Evolutionary conservation across 2,888 invertebrate species (phyloP).

Genomic region (Apotomis betuletana): DNA sequence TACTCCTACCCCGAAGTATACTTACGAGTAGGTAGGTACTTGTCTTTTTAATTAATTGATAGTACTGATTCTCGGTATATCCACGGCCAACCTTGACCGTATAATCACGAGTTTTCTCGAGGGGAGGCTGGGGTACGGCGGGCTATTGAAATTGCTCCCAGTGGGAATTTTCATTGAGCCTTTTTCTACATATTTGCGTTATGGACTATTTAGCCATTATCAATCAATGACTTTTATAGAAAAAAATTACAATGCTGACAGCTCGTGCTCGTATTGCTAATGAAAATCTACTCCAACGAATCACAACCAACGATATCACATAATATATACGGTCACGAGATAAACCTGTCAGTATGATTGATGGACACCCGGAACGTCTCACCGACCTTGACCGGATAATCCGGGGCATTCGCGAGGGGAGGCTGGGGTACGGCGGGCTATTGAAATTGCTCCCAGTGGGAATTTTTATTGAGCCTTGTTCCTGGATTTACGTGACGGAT

Average conservation of each 20-base stretch:
- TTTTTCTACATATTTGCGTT: too few relatives aligned
- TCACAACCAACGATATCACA: too few relatives aligned
- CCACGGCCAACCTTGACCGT: constrained; percentile 7
- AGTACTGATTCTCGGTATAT: background rate
- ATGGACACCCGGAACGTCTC: background rate
- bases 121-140: constrained; percentile 1
- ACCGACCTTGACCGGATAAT: constrained; percentile 19
- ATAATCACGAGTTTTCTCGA: constrained; percentile 1
- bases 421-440: background rate
- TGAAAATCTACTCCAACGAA: too few relatives aligned
- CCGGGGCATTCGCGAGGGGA: background rate
- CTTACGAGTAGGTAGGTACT: too few relatives aligned
- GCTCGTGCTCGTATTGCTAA: too few relatives aligned
- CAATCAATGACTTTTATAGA: too few relatives aligned
- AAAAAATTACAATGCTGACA: too few relatives aligned
- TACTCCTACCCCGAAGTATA: too few relatives aligned
- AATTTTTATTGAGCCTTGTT: constrained; percentile 25
- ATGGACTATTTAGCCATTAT: too few relatives aligned
- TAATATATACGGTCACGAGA: too few relatives aligned
- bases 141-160: background rate
- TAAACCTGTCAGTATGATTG: background rate
- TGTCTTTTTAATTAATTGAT: too few relatives aligned
- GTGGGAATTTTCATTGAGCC: too few relatives aligned
- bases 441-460: constrained; percentile 18
- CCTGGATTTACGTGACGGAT: background rate